phyloP scores from a whole-genome alignment of 2,797 vertebrate genomes.

The Luscinia luscinia region DNA sequence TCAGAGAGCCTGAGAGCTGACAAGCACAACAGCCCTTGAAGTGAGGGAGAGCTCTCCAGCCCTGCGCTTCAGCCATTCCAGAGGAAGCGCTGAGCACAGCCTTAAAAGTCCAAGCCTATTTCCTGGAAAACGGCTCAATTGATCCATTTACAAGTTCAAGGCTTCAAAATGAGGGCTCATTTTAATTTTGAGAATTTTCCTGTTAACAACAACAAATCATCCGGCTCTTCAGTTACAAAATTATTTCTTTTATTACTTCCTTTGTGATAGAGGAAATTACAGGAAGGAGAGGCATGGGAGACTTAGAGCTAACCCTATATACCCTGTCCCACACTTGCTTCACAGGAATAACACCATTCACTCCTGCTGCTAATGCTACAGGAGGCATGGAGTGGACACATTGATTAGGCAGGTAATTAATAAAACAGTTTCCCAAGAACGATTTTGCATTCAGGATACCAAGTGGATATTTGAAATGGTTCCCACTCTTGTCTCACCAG shows the following conservation, averaged over 20 bases:
- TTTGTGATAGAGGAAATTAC: neutral
- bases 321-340: neutral
- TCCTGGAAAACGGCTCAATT: neutral
- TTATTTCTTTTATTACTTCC: neutral
- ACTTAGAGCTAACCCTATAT: rapidly evolving
- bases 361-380: neutral
- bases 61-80: neutral
- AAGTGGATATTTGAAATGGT: neutral
- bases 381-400: rapidly evolving
- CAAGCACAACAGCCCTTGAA: neutral
- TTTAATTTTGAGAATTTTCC: neutral
- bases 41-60: neutral
- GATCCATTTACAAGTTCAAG: neutral
- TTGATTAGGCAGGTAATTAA: neutral
- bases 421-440: neutral
- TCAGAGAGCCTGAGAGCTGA: neutral
- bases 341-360: no score
- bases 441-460: neutral
- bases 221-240: neutral
- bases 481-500: neutral
- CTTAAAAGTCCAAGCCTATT: neutral
- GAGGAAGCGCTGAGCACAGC: neutral
- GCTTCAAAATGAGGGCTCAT: neutral
- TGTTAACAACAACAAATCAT: neutral
- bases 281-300: neutral